Percentiles rank a stretch among this genome's conserved stretches.
These are phyloP conservation scores for Drosophila willistoni DNA, from an alignment of 1,140 invertebrate species.

Conservation along the genomic window DNA sequence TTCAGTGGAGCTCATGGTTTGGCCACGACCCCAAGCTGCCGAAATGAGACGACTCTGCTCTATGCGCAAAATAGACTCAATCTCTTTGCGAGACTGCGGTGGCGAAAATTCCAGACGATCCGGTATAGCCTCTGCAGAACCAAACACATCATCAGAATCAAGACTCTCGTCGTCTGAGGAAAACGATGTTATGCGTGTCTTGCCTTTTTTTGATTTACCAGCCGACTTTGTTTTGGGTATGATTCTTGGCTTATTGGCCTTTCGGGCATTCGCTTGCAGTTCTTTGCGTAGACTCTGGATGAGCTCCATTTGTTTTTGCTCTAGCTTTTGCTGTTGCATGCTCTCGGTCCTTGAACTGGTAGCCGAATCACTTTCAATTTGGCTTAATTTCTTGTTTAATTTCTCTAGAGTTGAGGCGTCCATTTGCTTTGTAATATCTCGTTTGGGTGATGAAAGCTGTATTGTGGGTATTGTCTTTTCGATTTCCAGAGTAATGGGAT, in stretches of 20 bases:
- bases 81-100: constrained; percentile 88
- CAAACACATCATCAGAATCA: constrained; percentile 89
- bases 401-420: constrained; percentile 87
- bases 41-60: constrained; percentile 88
- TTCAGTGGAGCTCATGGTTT: constrained; percentile 89
- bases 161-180: constrained; percentile 89
- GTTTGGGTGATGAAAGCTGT: constrained; percentile 87
- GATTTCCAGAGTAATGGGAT: constrained; percentile 87
- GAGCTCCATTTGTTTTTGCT: constrained; percentile 84
- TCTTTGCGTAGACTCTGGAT: constrained; percentile 83
- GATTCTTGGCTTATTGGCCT: constrained; percentile 73
- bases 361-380: constrained; percentile 89
- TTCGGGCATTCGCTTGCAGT: constrained; percentile 69
- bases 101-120: constrained; percentile 88
- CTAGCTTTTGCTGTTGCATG: constrained; percentile 85
- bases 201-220: constrained; percentile 84
- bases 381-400: constrained; percentile 88
- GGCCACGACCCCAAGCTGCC: constrained; percentile 87
- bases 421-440: constrained; percentile 87
- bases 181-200: constrained; percentile 88
- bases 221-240: constrained; percentile 79
- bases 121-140: constrained; percentile 88
- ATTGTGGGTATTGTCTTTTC: constrained; percentile 86
- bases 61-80: constrained; percentile 88
- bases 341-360: constrained; percentile 88